Evolutionary conservation across 2,888 invertebrate genomes (phyloP), one percentile per base, ranked within the genome.

Genomic region (Smittia sp.): DNA sequence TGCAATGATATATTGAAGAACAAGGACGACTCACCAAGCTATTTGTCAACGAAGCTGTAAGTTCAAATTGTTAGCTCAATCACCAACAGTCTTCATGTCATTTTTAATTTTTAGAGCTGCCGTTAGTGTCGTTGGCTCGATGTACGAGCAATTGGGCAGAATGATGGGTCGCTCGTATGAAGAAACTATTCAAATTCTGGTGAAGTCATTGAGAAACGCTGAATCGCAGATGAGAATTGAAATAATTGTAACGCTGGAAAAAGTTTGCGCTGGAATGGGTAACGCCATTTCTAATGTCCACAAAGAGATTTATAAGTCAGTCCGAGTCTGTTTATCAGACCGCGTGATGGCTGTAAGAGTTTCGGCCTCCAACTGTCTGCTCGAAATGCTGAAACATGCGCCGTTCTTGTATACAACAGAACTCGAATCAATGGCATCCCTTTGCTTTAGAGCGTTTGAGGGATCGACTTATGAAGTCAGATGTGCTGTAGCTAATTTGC

Each of bases 161-260:
- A 97, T 99, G 96, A 98, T 98, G 91, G 99, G 98, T 0, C 86
- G 98, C 76, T 96, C 97, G 0, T 99, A 97, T 80, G 98, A 99
- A 81, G 99, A 99, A 80, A 98, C 98, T 0, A 94, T 98, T 32
- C 90, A 93, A 77, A 92, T 97, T 72, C 85, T 99, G 24, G 89
- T 96, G 74, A 91, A 94, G 78, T 94, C 94, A 1, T 84, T 99
- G 75, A 90, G 94, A 79, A 97, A 92, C 83, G 95, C 94, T 0
- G 97, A 97, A 85, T 98, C 98, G 0, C 98, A 97, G 82, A 93
- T 94, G 0, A 87, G 98, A 76, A 92, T 96, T 77, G 98, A 99
- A 85, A 97, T 98, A 75, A 96, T 99, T 94, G 87, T 92, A 75
- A 98, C 98, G 0, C 84, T 99, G 77, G 95, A 97, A 82, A 98